Evolutionary conservation across 2,797 vertebrate species (phyloP), one percentile per base, ranked within the genome.

Genomic region (Sebastes nivosus): DNA sequence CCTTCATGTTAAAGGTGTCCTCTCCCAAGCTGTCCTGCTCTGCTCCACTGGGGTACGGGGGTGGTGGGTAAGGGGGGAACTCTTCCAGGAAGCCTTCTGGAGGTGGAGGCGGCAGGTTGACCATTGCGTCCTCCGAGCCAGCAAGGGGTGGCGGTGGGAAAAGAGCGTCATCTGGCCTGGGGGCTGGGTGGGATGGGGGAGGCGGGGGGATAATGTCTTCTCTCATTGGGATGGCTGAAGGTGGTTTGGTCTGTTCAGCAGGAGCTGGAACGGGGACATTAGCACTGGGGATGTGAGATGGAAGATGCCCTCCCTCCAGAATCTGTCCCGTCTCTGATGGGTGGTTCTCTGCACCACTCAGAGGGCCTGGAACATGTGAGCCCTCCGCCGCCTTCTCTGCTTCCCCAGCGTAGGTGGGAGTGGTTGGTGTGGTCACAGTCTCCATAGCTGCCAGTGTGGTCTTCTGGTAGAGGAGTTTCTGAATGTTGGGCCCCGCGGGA

Each of bases 401-500:
- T 3, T 95, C 84, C 0, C 87, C 61, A 2, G 96, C 85, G 16
- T 77, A 92, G 20, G 78, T 75, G 14, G 93, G 83, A 76, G 90
- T 89, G 71, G 72, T 84, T 0, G 97, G 96, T 27, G 95, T 89
- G 16, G 68, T 93, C 0, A 95, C 94, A 55, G 95, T 96, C 93
- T 99, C 98, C 98, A 99, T 99, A 22, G 97, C 98, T 55, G 97
- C 97, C 63, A 99, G 90, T 0, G 98, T 99, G 84, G 98, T 98
- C 89, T 98, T 97, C 95, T 99, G 98, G 87, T 99, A 99, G n/a
- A 99, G 85, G 5, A 99, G 96, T 86, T 99, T 99, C 94, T 99
- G 98, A 73, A 99, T 98, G 87, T 99, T 99, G n/a, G 98, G 98
- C 36, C 98, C 98, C 0, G 96, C 96, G 0, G 98, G 98, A 4